Conservation (phyloP, 2,113 vertebrate genomes). For the human (Homo sapiens) region DNA sequence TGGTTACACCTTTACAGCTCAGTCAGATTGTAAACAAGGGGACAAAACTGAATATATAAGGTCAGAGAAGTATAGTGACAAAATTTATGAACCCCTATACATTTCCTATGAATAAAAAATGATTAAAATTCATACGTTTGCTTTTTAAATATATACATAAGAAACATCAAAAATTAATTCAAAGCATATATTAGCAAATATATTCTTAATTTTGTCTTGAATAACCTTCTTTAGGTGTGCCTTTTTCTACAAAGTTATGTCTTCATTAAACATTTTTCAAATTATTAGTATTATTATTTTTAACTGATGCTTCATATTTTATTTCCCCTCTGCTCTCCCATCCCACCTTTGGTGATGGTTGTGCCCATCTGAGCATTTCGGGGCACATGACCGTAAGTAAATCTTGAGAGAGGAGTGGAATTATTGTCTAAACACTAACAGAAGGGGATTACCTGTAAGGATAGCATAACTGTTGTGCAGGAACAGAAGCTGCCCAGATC, state of each 20-base stretch:
- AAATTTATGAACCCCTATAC: slow-evolving; percentile 55
- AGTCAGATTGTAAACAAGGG: slow-evolving; percentile 65
- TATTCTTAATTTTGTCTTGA: background rate
- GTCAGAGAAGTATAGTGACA: slow-evolving; percentile 66
- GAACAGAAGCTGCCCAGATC: too few species aligned
- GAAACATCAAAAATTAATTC: background rate
- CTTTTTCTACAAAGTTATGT: background rate
- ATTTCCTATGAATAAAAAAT: slow-evolving; percentile 45
- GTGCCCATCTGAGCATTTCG: too few species aligned
- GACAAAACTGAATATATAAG: slow-evolving; percentile 66
- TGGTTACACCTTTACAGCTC: slow-evolving; percentile 64
- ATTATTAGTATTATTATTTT: background rate
- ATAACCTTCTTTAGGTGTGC: background rate
- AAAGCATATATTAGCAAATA: background rate
- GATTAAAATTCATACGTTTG: background rate
- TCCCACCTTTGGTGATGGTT: too few species aligned
- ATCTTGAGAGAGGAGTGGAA: too few species aligned
- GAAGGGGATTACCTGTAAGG: too few species aligned
- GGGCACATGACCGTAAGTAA: too few species aligned
- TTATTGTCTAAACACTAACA: too few species aligned
- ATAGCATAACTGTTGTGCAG: too few species aligned
- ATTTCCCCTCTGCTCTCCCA: too few species aligned
- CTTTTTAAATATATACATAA: background rate
- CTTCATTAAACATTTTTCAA: background rate
- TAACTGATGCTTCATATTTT: too few species aligned